Evolutionary conservation across 2,797 vertebrate species (phyloP), one percentile per base, ranked within the genome.

Genomic region (Lepidocolaptes lacrymiger): DNA sequence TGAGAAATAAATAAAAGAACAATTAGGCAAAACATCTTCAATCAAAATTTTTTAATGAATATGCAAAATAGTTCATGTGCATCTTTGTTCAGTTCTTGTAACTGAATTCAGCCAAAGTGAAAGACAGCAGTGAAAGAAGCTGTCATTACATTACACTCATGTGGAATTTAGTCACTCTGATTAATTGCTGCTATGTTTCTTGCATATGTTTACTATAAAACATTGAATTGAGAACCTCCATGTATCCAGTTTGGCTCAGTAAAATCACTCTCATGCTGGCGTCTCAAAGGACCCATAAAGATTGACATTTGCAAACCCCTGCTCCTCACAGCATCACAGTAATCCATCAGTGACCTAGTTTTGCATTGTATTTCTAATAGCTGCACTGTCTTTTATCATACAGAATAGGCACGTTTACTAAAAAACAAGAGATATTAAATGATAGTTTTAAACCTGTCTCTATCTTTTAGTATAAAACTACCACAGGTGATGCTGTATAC

Each of bases 341-440:
- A 93, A 93, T 94, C 78, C 54, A 88, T 30, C 10, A 30, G 44
- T 92, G 93, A 94, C 86, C 81, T 90, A 61, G 56, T 93, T 91
- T 76, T 85, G n/a, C 41, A 24, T 17, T 73, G 23, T 54, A 22
- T 71, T 83, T 89, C 64, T 88, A 59, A 58, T 34, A 83, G 20
- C 68, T 67, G 49, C 12, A 36, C 41, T 68, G 28, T 16, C 48
- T 87, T 88, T 87, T 44, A 80, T 87, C n/a, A 30, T 24, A 56
- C 9, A 75, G 48, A 72, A 59, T 48, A 62, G 3, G 12, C 23
- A 56, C 18, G 7, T 37, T 95, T 64, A 48, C n/a, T 34, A 41
- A 52, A 80, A 19, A 49, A 28, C 20, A 12, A n/a, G 12, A 28
- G 4, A 46, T 8, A 7, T 37, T 85, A 52, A 90, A 87, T 41